Evolutionary conservation across 2,888 invertebrate species (phyloP).

Genomic region (Limnephilus auricula): DNA sequence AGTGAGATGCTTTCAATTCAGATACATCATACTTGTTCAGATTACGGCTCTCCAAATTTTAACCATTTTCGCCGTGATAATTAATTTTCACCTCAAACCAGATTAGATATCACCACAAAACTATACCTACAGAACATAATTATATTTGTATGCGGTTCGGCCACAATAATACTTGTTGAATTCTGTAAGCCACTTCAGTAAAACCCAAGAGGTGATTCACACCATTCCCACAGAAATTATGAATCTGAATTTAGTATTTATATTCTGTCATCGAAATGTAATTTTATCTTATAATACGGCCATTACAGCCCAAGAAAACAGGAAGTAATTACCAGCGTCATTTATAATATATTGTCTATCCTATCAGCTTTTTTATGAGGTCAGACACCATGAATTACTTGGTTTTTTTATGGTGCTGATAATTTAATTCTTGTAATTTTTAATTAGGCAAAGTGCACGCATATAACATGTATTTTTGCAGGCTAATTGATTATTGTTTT

Average conservation of each 20-base stretch:
- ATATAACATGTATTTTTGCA: background rate
- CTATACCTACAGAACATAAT: background rate
- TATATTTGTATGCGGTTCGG: background rate
- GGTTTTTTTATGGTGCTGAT: background rate
- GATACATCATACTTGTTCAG: background rate
- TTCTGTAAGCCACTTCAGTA: background rate
- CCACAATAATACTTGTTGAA: too few relatives aligned
- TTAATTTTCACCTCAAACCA: background rate
- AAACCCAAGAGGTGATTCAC: background rate
- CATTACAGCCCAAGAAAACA: constrained; percentile 18
- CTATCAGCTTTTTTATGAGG: background rate
- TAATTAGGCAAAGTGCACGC: background rate
- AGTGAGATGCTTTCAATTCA: background rate
- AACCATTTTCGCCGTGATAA: too few relatives aligned
- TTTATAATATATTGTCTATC: constrained; percentile 16
- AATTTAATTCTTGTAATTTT: background rate
- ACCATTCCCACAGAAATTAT: background rate
- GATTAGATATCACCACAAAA: background rate
- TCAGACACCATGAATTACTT: constrained; percentile 4
- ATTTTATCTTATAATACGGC: background rate
- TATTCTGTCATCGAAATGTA: constrained; percentile 2
- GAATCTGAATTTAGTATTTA: background rate
- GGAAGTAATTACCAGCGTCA: constrained; percentile 26
- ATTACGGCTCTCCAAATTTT: background rate
- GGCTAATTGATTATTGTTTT: too few relatives aligned